phyloP scores from a whole-genome alignment of 1,140 invertebrate species.

The Drosophila navojoa region DNA sequence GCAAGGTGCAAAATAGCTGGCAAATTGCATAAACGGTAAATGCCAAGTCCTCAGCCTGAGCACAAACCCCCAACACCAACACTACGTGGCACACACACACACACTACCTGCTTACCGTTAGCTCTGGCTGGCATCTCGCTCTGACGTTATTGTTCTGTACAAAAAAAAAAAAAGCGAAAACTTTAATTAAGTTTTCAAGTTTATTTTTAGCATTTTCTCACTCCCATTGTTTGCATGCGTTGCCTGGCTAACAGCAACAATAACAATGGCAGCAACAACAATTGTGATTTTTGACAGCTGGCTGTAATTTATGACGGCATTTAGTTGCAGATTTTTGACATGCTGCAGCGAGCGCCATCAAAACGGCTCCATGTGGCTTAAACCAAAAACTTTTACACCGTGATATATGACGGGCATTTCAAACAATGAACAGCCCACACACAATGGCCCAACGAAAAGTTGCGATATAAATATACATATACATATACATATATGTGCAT shows the following conservation, averaged over 20 bases:
- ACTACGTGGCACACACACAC: not conserved
- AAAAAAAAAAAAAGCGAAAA: constrained; percentile 33
- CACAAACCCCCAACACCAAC: too few relatives aligned
- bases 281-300: constrained; percentile 66
- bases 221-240: constrained; percentile 62
- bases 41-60: constrained; percentile 16
- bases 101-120: constrained; percentile 19
- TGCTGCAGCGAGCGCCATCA: constrained; percentile 16
- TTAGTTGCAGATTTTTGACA: constrained; percentile 69
- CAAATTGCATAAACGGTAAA: constrained; percentile 62
- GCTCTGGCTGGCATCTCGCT: constrained; percentile 41
- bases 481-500: not conserved
- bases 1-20: constrained; percentile 73
- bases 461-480: not conserved
- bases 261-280: constrained; percentile 32
- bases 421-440: constrained; percentile 31
- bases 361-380: constrained; percentile 34
- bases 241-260: constrained; percentile 25
- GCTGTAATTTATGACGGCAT: constrained; percentile 71
- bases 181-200: constrained; percentile 77
- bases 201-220: constrained; percentile 66
- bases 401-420: constrained; percentile 42
- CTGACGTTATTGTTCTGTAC: constrained; percentile 18
- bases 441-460: not conserved
- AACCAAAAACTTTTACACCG: constrained; percentile 17